A percentile compares a stretch with the other conserved stretches of the same genome.
Conservation (phyloP, 1,140 invertebrate genomes). For the Elymnias hypermnestra region DNA sequence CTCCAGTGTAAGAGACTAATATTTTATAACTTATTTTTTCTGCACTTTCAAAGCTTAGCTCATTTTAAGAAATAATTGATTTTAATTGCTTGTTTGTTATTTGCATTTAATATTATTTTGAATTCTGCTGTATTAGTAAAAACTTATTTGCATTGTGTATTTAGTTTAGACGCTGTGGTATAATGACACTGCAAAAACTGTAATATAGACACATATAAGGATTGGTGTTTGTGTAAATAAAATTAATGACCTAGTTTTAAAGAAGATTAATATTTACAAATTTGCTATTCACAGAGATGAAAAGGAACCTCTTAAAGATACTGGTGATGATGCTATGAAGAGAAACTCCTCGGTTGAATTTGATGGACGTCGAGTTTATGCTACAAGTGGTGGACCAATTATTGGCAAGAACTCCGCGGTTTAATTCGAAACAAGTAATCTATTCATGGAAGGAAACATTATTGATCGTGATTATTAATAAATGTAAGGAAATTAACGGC, state of each 20-base stretch:
- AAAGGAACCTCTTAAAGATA: slow-evolving; percentile 86
- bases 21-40: neutral
- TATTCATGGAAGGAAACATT: slow-evolving; percentile 7
- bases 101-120: slow-evolving; percentile 2
- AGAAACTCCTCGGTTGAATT: slow-evolving; percentile 87
- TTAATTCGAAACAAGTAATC: slow-evolving; percentile 57
- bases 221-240: slow-evolving; percentile 12
- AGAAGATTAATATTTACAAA: slow-evolving; percentile 1
- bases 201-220: neutral
- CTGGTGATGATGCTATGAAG: slow-evolving; percentile 80
- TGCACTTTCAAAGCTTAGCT: slow-evolving; percentile 3
- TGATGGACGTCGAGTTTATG: slow-evolving; percentile 86
- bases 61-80: neutral
- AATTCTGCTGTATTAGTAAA: slow-evolving; percentile 1
- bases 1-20: slow-evolving; percentile 78
- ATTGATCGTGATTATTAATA: slow-evolving; percentile 12
- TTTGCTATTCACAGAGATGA: slow-evolving; percentile 79
- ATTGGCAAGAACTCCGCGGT: slow-evolving; percentile 91
- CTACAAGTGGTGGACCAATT: slow-evolving; percentile 84
- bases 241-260: neutral
- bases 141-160: slow-evolving; percentile 13
- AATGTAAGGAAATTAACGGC: slow-evolving; percentile 8
- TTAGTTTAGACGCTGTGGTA: neutral
- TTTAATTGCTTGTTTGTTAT: slow-evolving; percentile 11
- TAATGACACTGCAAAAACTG: neutral